Evolutionary conservation across 2,888 invertebrate genomes (phyloP).

Genomic region (Cylloceria caligata): DNA sequence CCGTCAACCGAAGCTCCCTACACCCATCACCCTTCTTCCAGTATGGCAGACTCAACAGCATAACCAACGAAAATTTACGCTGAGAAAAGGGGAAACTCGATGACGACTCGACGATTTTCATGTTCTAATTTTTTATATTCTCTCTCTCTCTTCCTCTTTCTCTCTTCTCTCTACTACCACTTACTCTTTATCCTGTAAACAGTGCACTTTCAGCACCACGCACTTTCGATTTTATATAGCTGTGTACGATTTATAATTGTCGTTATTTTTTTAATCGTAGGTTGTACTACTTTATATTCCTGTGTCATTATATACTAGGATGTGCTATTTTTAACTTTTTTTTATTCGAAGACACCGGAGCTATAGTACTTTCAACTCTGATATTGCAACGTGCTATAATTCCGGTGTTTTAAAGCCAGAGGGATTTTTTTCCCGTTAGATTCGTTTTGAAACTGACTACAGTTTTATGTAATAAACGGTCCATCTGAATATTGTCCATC

Average conservation of each 20-base stretch:
- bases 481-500: no score
- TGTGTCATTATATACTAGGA: constrained; percentile 8
- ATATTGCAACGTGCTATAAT: no score
- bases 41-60: constrained; percentile 33
- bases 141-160: constrained; percentile 1
- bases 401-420: no score
- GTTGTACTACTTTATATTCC: constrained; percentile 17
- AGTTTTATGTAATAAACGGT: no score
- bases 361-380: no score
- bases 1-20: constrained; percentile 15
- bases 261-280: constrained; percentile 19
- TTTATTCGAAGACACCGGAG: no score
- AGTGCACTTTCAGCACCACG: constrained; percentile 52
- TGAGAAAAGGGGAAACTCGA: constrained; percentile 30
- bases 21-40: background rate
- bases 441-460: no score
- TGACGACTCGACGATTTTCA: constrained; percentile 36
- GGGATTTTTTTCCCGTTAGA: no score
- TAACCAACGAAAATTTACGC: constrained; percentile 7
- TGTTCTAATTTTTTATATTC: constrained; percentile 14
- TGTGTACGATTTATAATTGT: constrained; percentile 27
- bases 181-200: constrained; percentile 29
- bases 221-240: constrained; percentile 42
- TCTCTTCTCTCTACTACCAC: constrained; percentile 2
- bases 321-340: background rate